Evolutionary conservation across 2,888 invertebrate species (phyloP).

Genomic region (Onthophagus sagittarius): DNA sequence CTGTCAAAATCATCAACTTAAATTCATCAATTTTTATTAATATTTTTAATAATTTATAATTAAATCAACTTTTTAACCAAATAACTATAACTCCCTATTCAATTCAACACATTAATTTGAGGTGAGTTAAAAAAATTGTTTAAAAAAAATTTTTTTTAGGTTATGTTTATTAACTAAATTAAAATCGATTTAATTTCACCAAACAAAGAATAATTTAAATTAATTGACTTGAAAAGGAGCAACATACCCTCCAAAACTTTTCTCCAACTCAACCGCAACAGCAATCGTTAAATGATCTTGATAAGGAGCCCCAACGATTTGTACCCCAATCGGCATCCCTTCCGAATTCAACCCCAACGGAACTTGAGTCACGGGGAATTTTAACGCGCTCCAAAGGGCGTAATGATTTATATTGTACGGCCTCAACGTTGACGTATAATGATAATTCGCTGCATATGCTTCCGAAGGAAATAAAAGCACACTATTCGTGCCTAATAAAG

Average conservation of each 20-base stretch:
- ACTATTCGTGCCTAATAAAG: slow-evolving; percentile 70
- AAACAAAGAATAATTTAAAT: no score
- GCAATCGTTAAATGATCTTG: slow-evolving; percentile 71
- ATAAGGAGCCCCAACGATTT: slow-evolving; percentile 68
- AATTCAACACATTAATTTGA: no score
- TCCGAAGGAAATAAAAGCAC: slow-evolving; percentile 80
- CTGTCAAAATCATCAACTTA: no score
- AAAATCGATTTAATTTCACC: no score
- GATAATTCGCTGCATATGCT: slow-evolving; percentile 76
- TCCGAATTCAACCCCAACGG: slow-evolving; percentile 69
- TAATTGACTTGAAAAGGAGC: slow-evolving; percentile 57
- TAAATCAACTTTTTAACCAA: no score
- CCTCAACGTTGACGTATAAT: slow-evolving; percentile 71
- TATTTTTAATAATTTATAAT: no score
- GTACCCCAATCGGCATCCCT: slow-evolving; percentile 76
- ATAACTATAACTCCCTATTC: no score
- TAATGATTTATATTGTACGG: slow-evolving; percentile 84
- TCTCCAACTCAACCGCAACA: slow-evolving; percentile 67
- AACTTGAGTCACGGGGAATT: slow-evolving; percentile 79
- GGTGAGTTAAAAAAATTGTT: no score
- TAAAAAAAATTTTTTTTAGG: no score
- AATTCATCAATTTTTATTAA: no score
- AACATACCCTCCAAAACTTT: slow-evolving; percentile 67
- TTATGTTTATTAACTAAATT: no score
- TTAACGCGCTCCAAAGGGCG: slow-evolving; percentile 78